Base-by-base conservation (phyloP, 2,113 vertebrate genomes). In the Chionis minor region DNA sequence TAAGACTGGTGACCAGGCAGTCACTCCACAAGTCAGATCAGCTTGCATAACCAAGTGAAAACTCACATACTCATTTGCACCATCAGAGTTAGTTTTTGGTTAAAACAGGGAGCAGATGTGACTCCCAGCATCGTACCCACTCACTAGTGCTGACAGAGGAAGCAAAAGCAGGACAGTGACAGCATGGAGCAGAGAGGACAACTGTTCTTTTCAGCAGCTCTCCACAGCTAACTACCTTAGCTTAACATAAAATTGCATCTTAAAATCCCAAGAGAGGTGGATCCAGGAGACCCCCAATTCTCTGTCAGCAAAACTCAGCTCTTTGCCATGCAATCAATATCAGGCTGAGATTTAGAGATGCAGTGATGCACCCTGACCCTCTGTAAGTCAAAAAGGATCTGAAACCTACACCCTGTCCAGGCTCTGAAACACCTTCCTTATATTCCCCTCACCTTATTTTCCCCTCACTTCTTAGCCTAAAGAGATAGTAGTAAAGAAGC, bases 131-230 rank as follows among this genome's bases (percentile, higher is more conserved):
- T 8, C 27, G 56, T 21, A 63, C 27, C 32, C 19, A 11, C 32
- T 38, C 12, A 20, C 30, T 55, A 14, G 10, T 9, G 15, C 63
- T 49, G 35, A 70, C 26, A 51, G 28, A 62, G 18, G 21, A 30
- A 17, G n/a, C 47, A 69, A 75, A 75, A 21, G 69, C 40, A 72
- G 73, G 59, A 28, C 51, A 42, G 14, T 0, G 3, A 9, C 65
- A 45, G 5, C 1, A 4, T 6, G 19, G 52, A 71, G 5, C 3
- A 56, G 11, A 73, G 28, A 42, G 28, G 63, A 58, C 0, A 0
- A 38, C 72, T 35, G 4, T 8, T 80, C 24, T 22, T 45, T 45
- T 45, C 54, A 55, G 32, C 65, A 81, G 38, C 49, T 77, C 24
- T 9, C 49, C 56, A 49, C 52, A 63, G 27, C 15, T 45, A 81